Evolutionary conservation across 2,113 vertebrate species (phyloP).

Genomic region (Micromys minutus): DNA sequence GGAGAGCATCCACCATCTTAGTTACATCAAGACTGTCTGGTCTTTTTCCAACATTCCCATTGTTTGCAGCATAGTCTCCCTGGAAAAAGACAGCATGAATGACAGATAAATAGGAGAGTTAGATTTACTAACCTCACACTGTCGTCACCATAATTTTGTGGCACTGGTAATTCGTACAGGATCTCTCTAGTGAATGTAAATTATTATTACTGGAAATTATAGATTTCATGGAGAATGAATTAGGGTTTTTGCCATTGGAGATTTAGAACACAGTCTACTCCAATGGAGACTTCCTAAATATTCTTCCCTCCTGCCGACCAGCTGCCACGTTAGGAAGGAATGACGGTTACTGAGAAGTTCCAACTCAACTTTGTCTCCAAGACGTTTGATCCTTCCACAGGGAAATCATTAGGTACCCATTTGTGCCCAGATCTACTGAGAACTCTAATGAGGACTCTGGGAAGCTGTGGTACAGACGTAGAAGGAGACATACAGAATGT

Average conservation of each 20-base stretch:
- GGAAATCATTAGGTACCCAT: slow-evolving; percentile 67
- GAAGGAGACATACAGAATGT: slow-evolving; percentile 52
- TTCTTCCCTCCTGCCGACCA: neutral
- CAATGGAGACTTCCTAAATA: neutral
- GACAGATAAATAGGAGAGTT: neutral
- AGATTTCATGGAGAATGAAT: neutral
- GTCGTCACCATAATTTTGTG: neutral
- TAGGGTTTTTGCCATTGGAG: neutral
- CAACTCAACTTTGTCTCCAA: slow-evolving; percentile 49
- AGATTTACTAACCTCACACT: neutral
- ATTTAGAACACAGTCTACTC: slow-evolving; percentile 19
- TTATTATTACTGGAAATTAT: neutral
- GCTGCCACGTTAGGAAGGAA: neutral
- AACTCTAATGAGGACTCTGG: slow-evolving; percentile 62
- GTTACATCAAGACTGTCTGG: neutral
- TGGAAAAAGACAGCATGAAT: neutral
- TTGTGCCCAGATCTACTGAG: slow-evolving; percentile 51
- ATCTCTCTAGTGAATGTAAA: neutral
- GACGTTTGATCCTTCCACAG: slow-evolving; percentile 55
- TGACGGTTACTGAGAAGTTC: slow-evolving; percentile 49
- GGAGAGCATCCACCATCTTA: too few species aligned
- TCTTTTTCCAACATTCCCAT: neutral
- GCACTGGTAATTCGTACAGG: neutral
- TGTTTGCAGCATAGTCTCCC: neutral
- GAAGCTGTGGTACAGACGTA: slow-evolving; percentile 36